phyloP scores from a whole-genome alignment of 2,797 vertebrate genomes.

The Carduelis carduelis region DNA sequence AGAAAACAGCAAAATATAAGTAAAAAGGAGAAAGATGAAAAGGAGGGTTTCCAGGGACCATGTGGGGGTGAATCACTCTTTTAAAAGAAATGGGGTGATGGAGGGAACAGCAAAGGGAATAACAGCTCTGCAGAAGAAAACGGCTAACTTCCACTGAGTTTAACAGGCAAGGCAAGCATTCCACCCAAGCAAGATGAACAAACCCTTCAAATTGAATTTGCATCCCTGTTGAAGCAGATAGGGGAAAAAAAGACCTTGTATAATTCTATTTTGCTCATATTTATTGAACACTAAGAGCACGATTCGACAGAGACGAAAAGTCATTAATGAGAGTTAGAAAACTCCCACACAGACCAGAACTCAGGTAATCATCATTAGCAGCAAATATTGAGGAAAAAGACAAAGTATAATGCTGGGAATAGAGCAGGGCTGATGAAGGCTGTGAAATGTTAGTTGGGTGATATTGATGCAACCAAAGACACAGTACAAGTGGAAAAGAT shows the following conservation, averaged over 20 bases:
- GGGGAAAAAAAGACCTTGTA: not conserved
- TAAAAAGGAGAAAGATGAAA: not conserved
- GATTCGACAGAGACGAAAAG: not conserved
- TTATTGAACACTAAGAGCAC: not conserved
- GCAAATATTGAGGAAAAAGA: slow-evolving; percentile 1
- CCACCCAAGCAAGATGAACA: not conserved
- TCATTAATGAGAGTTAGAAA: slow-evolving; percentile 15
- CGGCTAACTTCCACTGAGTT: not conserved
- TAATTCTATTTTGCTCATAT: not conserved
- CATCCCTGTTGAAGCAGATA: not conserved
- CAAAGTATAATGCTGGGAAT: not conserved
- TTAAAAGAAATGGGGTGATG: not conserved
- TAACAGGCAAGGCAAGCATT: not conserved
- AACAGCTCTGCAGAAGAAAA: not conserved
- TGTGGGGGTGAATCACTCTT: not conserved
- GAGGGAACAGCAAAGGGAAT: not conserved
- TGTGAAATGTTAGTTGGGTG: not conserved
- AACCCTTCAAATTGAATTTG: not conserved
- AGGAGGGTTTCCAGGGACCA: not conserved
- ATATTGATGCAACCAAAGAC: not conserved
- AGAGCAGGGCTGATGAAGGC: not conserved
- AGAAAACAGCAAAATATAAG: not conserved
- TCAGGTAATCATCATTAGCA: not conserved
- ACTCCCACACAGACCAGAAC: not conserved
- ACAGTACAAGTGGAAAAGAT: not conserved